Percentiles rank a stretch among this genome's conserved stretches.
Conservation (phyloP, 2,113 vertebrate genomes). For the Isurus oxyrinchus region DNA sequence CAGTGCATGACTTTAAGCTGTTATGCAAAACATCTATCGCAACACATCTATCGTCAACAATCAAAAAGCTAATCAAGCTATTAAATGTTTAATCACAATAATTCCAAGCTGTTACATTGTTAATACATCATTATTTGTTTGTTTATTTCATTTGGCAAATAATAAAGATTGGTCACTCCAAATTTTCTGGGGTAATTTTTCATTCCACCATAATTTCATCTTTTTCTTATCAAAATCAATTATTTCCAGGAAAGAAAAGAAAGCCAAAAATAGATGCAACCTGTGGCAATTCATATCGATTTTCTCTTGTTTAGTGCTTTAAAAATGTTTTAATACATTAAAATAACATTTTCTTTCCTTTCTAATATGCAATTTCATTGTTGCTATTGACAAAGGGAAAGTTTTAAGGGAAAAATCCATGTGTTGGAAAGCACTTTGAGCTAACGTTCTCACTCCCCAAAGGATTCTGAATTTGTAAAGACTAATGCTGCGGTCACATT, state of each 20-base stretch:
- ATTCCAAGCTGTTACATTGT: not conserved
- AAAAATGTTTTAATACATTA: not conserved
- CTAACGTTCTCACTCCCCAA: not conserved
- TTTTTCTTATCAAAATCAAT: not conserved
- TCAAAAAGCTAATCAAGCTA: not conserved
- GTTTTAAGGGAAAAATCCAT: not conserved
- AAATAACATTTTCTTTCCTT: not conserved
- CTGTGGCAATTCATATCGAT: not conserved
- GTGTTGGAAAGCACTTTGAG: not conserved
- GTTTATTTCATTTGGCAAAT: constrained; percentile 15
- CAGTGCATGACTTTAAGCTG: not conserved
- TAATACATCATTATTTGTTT: not conserved
- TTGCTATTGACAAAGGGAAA: not conserved
- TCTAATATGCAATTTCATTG: not conserved
- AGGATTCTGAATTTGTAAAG: not conserved
- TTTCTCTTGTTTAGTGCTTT: not conserved
- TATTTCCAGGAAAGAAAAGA: not conserved
- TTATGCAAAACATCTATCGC: not conserved
- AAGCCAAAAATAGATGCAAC: not conserved
- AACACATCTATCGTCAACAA: not conserved
- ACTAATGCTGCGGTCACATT: not conserved
- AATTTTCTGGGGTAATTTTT: not conserved
- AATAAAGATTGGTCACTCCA: not conserved
- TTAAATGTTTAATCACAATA: not conserved
- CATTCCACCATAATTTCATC: not conserved